A percentile compares a stretch with the other conserved stretches of the same genome.
Conservation (phyloP, 2,113 vertebrate species). For the Anoplopoma fimbria region DNA sequence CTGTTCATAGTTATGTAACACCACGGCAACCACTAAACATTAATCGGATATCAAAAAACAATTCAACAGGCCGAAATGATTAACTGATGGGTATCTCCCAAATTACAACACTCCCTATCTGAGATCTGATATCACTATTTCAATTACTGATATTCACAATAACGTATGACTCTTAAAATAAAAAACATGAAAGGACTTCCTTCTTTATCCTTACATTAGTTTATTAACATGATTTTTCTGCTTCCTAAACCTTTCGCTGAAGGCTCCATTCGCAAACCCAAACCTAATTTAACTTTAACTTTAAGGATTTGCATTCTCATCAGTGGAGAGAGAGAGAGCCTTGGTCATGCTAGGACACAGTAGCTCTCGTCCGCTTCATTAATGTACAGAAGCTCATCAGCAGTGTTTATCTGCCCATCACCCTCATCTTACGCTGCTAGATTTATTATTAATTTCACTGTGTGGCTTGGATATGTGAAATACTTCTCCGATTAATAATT, state of each 20-base stretch:
- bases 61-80: slow-evolving; percentile 38
- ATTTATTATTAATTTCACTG: slow-evolving; percentile 73
- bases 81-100: slow-evolving; percentile 46
- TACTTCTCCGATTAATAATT: slow-evolving; percentile 77
- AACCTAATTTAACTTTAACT: slow-evolving; percentile 16
- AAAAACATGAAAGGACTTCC: slow-evolving; percentile 36
- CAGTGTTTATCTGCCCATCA: slow-evolving; percentile 64
- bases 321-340: neutral
- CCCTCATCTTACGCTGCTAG: slow-evolving; percentile 62
- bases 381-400: slow-evolving; percentile 56
- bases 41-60: slow-evolving; percentile 22
- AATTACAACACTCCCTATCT: slow-evolving; percentile 35
- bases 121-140: slow-evolving; percentile 39
- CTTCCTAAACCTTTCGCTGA: slow-evolving; percentile 23
- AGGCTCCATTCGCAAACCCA: neutral
- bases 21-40: slow-evolving; percentile 1
- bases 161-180: slow-evolving; percentile 19
- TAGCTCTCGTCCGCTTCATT: slow-evolving; percentile 14
- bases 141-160: slow-evolving; percentile 37
- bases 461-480: slow-evolving; percentile 65
- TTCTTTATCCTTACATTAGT: slow-evolving; percentile 25
- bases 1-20: neutral
- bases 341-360: slow-evolving; percentile 28
- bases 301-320: slow-evolving; percentile 9
- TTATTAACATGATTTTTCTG: slow-evolving; percentile 28